Evolutionary conservation across 2,113 vertebrate species (phyloP), one percentile per base, ranked within the genome.

Genomic region (Oxygymnocypris stewartii): DNA sequence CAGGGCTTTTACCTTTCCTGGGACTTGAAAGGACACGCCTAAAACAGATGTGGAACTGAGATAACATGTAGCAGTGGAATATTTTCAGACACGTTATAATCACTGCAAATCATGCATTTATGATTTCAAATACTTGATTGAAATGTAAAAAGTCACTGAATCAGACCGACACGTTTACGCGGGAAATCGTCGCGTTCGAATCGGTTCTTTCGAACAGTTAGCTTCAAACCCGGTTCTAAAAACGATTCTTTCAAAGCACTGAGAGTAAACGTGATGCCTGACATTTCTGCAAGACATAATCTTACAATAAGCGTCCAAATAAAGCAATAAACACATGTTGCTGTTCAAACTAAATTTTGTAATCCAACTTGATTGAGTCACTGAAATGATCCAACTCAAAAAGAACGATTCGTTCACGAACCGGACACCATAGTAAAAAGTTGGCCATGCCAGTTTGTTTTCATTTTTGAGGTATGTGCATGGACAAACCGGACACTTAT

Each of bases 131-230:
- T n/a, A 2, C 12, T 28, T 59, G 3, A 14, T 4, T 4, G 9
- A 57, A 85, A 7, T 7, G 7, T n/a, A 20, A 42, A 47, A 31
- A 31, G 28, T 2, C 1, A 40, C 12, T 16, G 31, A 74, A 54
- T 65, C 35, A 81, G 6, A 20, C 25, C 9, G 14, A 54, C 7
- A 2, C 61, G 54, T 88, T 88, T 90, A 85, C 87, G 89, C 89
- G 86, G 86, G 89, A 87, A 90, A 85, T 47, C 10, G 63, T n/a
- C 51, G 57, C 16, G 1, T 37, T 20, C 23, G 74, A 76, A 76
- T 76, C 76, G 76, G 47, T 54, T 78, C 76, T 35, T 78, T 54
- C 44, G 49, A 78, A 78, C 76, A 5, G 12, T 25, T 16, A 3
- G n/a, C n/a, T 47, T 75, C 42, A 75, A 75, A 7, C n/a, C 12